Percentiles rank a stretch among this genome's conserved stretches.
phyloP scores from a whole-genome alignment of 2,888 invertebrate genomes.

The Argyresthia goedartella region DNA sequence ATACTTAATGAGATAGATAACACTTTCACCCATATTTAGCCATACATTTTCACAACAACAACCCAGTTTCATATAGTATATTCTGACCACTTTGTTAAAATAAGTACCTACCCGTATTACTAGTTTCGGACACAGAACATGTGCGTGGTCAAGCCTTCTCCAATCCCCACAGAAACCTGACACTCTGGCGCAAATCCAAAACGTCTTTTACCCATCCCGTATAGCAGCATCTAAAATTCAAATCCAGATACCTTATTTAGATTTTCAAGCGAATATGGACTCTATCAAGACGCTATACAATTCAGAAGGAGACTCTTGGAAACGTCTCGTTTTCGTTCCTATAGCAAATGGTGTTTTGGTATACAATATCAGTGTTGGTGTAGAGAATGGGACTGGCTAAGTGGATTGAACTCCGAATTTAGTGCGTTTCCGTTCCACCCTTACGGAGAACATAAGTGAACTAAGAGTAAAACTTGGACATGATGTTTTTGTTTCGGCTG shows the following conservation, averaged over 20 bases:
- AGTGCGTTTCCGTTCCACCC: background rate
- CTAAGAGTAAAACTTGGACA: no score
- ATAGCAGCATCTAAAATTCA: slow-evolving; percentile 6
- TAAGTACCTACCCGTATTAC: no score
- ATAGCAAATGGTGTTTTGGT: slow-evolving; percentile 3
- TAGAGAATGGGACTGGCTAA: background rate
- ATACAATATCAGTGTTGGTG: background rate
- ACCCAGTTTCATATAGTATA: no score
- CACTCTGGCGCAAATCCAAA: slow-evolving; percentile 4
- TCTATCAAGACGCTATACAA: background rate
- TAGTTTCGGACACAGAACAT: no score
- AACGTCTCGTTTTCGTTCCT: slow-evolving; percentile 38
- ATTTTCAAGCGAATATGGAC: background rate
- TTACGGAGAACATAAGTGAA: no score
- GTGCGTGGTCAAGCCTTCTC: background rate
- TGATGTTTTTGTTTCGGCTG: no score
- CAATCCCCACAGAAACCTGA: background rate
- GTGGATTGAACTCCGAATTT: slow-evolving; percentile 2
- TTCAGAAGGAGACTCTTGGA: slow-evolving; percentile 16
- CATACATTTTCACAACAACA: no score
- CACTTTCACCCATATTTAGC: no score
- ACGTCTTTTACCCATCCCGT: slow-evolving; percentile 4
- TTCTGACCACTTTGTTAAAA: no score
- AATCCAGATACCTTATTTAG: background rate
- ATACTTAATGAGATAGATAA: no score